A percentile compares a stretch with the other conserved stretches of the same genome.
Evolutionary conservation across 2,797 vertebrate genomes (phyloP).

Genomic region (Pseudochirops cupreus): DNA sequence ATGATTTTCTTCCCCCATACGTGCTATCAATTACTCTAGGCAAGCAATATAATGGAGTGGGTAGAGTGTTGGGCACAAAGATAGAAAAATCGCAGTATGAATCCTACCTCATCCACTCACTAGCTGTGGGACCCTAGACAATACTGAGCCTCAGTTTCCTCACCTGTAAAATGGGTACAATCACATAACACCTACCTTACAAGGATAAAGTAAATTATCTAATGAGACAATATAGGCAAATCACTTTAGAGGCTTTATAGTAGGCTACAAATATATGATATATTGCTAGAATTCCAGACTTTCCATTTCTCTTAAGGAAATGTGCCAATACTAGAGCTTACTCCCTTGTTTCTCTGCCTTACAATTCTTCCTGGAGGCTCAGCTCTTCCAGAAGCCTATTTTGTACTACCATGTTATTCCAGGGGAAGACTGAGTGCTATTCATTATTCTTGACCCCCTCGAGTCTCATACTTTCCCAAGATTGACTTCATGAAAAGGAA

Average conservation of each 20-base stretch:
- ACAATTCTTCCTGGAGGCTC: background rate
- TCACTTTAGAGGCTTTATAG: background rate
- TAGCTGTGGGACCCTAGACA: background rate
- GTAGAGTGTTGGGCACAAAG: background rate
- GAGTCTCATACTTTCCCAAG: background rate
- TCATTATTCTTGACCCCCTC: background rate
- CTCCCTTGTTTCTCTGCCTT: background rate
- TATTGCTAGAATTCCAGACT: background rate
- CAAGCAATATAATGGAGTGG: background rate
- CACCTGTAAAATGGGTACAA: background rate
- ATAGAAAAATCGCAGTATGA: background rate
- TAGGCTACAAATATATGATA: background rate
- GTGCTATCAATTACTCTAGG: background rate
- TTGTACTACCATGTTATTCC: background rate
- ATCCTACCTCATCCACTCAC: background rate
- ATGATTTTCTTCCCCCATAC: background rate
- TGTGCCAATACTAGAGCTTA: background rate
- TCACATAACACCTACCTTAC: background rate
- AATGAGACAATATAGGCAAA: background rate
- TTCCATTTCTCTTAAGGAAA: background rate
- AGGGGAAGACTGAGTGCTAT: background rate
- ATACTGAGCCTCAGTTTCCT: background rate
- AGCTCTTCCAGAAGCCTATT: background rate
- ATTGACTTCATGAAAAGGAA: background rate
- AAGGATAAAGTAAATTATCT: background rate